These are phyloP conservation scores for Trypoxylon attenuatum DNA, from an alignment of 2,888 invertebrate species.

Conservation along the genomic window DNA sequence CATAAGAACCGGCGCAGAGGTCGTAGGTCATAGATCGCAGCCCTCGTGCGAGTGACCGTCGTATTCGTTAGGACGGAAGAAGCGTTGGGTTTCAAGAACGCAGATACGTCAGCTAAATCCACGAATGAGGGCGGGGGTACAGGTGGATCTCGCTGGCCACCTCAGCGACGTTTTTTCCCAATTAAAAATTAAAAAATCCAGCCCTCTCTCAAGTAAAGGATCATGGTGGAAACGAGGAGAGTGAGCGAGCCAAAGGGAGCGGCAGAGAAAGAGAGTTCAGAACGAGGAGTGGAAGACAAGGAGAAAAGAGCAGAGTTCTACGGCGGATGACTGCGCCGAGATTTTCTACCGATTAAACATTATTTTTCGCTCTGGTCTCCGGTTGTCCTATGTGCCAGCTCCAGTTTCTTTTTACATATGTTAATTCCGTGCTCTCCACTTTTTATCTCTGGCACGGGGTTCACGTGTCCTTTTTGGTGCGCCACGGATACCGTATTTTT, in stretches of 20 bases:
- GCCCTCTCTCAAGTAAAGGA: constrained; percentile 55
- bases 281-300: constrained; percentile 20
- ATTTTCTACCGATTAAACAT: constrained; percentile 72
- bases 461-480: constrained; percentile 17
- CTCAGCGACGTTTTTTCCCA: constrained; percentile 68
- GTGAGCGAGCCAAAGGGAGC: constrained; percentile 42
- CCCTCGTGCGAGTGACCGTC: neutral
- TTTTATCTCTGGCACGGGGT: constrained; percentile 11
- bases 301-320: constrained; percentile 28
- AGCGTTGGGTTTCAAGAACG: constrained; percentile 15
- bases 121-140: constrained; percentile 11
- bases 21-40: too few relatives aligned
- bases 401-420: constrained; percentile 59
- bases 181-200: constrained; percentile 73
- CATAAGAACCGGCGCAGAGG: too few relatives aligned
- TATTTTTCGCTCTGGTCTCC: constrained; percentile 62
- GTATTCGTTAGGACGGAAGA: constrained; percentile 10
- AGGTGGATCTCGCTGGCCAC: constrained; percentile 50
- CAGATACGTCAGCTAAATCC: constrained; percentile 38
- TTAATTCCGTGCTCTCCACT: constrained; percentile 59
- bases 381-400: constrained; percentile 26
- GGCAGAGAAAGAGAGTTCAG: constrained; percentile 23
- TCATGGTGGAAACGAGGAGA: constrained; percentile 27
- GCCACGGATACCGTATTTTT: constrained; percentile 25
- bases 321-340: constrained; percentile 64